phyloP scores from a whole-genome alignment of 1,140 invertebrate species.

The Amyelois transitella region DNA sequence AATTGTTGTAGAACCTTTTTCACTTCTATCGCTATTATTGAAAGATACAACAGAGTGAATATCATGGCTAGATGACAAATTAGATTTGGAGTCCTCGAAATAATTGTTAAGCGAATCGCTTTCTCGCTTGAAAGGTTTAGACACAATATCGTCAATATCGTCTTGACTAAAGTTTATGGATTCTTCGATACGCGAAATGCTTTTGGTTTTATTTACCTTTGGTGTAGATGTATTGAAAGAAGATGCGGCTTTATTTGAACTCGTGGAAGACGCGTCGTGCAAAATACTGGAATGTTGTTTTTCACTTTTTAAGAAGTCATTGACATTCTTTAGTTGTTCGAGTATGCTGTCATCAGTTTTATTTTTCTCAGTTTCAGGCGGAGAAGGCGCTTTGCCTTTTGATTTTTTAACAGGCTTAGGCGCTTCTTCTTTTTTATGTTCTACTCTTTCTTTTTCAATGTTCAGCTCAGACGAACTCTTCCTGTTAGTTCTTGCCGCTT shows the following conservation, averaged over 20 bases:
- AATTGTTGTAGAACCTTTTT: conserved; percentile 74
- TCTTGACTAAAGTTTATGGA: conserved; percentile 67
- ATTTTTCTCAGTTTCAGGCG: conserved; percentile 71
- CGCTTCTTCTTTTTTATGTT: conserved; percentile 64
- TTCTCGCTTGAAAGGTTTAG: conserved; percentile 66
- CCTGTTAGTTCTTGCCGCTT: conserved; percentile 79
- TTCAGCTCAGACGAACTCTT: conserved; percentile 69
- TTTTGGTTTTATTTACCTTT: conserved; percentile 58
- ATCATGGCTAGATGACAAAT: conserved; percentile 68
- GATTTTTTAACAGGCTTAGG: conserved; percentile 76
- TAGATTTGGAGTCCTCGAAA: conserved; percentile 70
- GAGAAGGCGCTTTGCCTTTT: conserved; percentile 83
- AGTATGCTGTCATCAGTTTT: conserved; percentile 65
- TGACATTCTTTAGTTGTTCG: conserved; percentile 56
- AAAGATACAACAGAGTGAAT: conserved; percentile 64
- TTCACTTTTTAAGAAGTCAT: conserved; percentile 59
- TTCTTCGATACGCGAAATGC: conserved; percentile 40
- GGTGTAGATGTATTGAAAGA: conserved; percentile 64
- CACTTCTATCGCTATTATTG: conserved; percentile 67
- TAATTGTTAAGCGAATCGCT: conserved; percentile 71
- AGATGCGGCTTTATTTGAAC: conserved; percentile 19
- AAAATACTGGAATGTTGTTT: conserved; percentile 61
- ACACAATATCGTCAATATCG: conserved; percentile 67
- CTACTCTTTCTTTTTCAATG: conserved; percentile 52
- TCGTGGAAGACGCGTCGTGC: conserved; percentile 37